Conservation (phyloP, 2,888 invertebrate species). For the Argyresthia albistria region DNA sequence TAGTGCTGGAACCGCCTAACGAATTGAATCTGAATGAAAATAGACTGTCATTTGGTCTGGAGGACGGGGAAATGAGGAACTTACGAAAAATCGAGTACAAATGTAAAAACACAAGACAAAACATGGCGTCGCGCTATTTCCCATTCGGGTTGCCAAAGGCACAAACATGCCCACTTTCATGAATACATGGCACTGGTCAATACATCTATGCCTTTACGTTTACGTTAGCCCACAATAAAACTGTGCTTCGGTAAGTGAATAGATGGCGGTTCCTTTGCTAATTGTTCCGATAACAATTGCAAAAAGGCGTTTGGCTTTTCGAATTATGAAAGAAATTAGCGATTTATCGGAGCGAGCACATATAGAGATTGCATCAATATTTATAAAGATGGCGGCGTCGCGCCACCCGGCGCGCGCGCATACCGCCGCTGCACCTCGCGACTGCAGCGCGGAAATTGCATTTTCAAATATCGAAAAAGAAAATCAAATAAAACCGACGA, state of each 20-base stretch:
- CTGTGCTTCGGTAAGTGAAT: not conserved
- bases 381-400: constrained; percentile 47
- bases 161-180: no score
- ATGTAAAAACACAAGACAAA: no score
- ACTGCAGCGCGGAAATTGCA: constrained; percentile 43
- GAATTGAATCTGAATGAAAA: no score
- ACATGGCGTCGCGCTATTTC: no score
- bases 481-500: not conserved
- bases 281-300: not conserved
- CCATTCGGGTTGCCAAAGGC: no score
- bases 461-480: constrained; percentile 5
- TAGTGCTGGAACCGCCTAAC: no score
- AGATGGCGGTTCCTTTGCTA: not conserved
- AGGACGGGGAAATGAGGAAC: no score
- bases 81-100: no score
- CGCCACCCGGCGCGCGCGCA: constrained; percentile 32
- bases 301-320: constrained; percentile 16
- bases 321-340: constrained; percentile 43
- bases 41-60: no score
- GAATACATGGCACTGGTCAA: no score
- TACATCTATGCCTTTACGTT: no score
- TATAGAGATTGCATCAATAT: constrained; percentile 63
- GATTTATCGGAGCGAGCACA: constrained; percentile 55
- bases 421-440: constrained; percentile 46
- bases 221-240: no score